Evolutionary conservation across 2,113 vertebrate genomes (phyloP).

Genomic region (Beaufortia kweichowensis): DNA sequence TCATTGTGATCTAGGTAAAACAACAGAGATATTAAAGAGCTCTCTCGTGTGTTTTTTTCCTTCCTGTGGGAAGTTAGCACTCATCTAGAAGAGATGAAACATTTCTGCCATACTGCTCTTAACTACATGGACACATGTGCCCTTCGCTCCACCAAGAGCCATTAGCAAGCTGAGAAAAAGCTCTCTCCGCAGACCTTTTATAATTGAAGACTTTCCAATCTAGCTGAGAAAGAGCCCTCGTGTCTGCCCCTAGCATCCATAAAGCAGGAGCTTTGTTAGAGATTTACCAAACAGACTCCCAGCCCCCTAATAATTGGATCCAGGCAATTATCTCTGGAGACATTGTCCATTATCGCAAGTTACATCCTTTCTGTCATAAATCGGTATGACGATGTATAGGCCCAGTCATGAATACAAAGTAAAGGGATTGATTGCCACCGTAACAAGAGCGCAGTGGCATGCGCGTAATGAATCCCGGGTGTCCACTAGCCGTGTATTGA

Average conservation of each 20-base stretch:
- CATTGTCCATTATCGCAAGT: conserved; percentile 57
- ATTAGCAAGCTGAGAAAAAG: conserved; percentile 37
- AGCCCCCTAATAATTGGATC: conserved; percentile 57
- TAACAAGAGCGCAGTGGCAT: conserved; percentile 46
- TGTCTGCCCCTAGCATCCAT: conserved; percentile 41
- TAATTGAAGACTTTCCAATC: conserved; percentile 35
- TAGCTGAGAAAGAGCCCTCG: conserved; percentile 19
- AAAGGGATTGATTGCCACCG: conserved; percentile 55
- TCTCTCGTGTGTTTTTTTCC: background rate
- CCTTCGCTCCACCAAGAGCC: conserved; percentile 8
- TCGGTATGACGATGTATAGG: conserved; percentile 46
- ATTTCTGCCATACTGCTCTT: conserved; percentile 74
- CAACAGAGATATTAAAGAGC: background rate
- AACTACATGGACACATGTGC: conserved; percentile 27
- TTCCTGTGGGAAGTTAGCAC: conserved; percentile 5
- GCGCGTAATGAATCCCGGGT: conserved; percentile 50
- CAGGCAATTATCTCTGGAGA: conserved; percentile 54
- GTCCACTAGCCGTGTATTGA: conserved; percentile 35
- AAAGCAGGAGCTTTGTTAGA: conserved; percentile 34
- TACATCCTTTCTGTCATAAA: conserved; percentile 53
- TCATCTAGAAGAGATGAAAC: conserved; percentile 15
- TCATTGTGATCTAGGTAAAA: background rate
- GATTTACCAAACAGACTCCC: conserved; percentile 55
- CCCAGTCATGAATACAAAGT: conserved; percentile 54
- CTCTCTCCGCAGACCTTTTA: conserved; percentile 37